Evolutionary conservation across 1,140 invertebrate species (phyloP).

Genomic region (Euura saliciscinereae): DNA sequence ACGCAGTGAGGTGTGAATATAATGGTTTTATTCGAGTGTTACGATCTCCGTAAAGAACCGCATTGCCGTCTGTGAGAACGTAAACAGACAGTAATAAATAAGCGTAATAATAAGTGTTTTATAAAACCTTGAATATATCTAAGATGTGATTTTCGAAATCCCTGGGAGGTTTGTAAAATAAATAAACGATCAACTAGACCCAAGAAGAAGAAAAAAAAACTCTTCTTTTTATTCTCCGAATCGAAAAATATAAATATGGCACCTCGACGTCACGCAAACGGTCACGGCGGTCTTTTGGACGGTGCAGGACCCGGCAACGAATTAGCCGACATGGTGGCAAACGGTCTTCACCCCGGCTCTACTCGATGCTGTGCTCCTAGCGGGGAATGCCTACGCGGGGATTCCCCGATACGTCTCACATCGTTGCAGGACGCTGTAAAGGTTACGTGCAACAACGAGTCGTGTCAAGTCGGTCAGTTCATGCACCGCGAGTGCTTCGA

Average conservation of each 20-base stretch:
- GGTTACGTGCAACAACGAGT: constrained; percentile 95
- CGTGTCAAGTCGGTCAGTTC: constrained; percentile 83
- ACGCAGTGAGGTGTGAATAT: too few species aligned
- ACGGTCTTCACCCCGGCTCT: constrained; percentile 45
- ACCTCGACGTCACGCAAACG: constrained; percentile 51
- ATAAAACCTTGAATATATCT: too few species aligned
- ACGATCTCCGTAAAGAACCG: too few species aligned
- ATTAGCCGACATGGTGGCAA: constrained; percentile 21
- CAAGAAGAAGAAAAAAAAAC: constrained; percentile 2
- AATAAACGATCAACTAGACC: too few species aligned
- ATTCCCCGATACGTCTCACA: constrained; percentile 70
- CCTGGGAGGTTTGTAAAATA: too few species aligned
- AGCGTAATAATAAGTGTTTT: too few species aligned
- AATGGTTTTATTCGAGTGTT: too few species aligned
- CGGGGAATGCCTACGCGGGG: constrained; percentile 76
- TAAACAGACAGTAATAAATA: too few species aligned
- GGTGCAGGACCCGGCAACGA: background rate
- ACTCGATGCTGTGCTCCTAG: constrained; percentile 82
- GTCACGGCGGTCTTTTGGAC: constrained; percentile 47
- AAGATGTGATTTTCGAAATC: too few species aligned
- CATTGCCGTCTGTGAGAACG: too few species aligned
- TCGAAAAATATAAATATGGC: constrained; percentile 42
- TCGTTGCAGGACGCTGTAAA: constrained; percentile 82
- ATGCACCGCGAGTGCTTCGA: constrained; percentile 98
- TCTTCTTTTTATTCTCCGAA: background rate